A percentile compares a stretch with the other conserved stretches of the same genome.
These are phyloP conservation scores for Sycophila texana DNA, from an alignment of 2,888 invertebrate genomes.

Conservation along the genomic window DNA sequence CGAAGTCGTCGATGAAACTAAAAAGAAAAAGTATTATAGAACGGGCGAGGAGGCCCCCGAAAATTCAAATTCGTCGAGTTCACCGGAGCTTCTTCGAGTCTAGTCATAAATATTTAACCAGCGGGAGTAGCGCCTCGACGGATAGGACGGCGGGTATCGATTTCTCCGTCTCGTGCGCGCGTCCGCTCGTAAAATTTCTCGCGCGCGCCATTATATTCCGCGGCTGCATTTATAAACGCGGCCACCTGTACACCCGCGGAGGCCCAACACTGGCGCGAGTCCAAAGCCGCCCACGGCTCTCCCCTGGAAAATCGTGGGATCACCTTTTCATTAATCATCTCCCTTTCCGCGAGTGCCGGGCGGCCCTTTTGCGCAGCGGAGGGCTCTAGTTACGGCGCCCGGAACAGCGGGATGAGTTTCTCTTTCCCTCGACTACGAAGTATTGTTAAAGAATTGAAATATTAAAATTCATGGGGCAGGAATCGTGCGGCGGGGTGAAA, in stretches of 20 bases:
- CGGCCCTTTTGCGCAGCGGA: too few relatives aligned
- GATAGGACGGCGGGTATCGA: neutral
- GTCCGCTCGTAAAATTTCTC: conserved; percentile 52
- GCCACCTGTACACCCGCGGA: conserved; percentile 56
- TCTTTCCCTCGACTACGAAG: too few relatives aligned
- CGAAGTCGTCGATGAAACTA: neutral
- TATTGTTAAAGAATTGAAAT: too few relatives aligned
- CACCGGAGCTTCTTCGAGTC: neutral
- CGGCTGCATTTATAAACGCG: conserved; percentile 52
- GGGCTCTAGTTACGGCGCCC: too few relatives aligned
- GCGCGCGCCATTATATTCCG: conserved; percentile 41
- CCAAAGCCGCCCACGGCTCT: conserved; percentile 37
- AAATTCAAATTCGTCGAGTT: conserved; percentile 32
- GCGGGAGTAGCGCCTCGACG: conserved; percentile 12
- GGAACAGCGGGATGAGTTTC: too few relatives aligned
- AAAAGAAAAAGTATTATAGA: neutral
- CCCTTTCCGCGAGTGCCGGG: neutral
- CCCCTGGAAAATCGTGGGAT: conserved; percentile 43
- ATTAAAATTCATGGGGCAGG: too few relatives aligned
- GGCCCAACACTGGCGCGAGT: conserved; percentile 51
- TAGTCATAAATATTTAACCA: conserved; percentile 52
- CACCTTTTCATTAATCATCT: conserved; percentile 4
- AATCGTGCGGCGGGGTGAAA: too few relatives aligned
- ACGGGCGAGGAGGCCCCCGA: neutral
- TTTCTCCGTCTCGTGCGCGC: conserved; percentile 5